Percentiles rank a stretch among this genome's conserved stretches.
These are phyloP conservation scores for Caranx ignobilis DNA, from an alignment of 2,113 vertebrate species.

Conservation along the genomic window DNA sequence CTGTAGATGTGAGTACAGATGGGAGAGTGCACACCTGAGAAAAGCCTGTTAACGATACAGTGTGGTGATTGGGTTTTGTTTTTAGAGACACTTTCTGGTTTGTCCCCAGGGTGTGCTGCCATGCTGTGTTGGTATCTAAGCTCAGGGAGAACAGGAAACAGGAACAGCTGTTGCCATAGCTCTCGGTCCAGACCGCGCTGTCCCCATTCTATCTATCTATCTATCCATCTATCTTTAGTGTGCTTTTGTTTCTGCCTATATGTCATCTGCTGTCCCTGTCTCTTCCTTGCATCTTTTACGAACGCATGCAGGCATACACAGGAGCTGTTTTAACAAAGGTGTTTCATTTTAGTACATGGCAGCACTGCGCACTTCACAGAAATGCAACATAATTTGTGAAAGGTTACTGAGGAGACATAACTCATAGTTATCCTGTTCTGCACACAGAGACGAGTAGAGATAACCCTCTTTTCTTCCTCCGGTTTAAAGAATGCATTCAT, in stretches of 20 bases:
- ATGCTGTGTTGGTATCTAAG: slow-evolving; percentile 59
- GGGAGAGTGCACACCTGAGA: slow-evolving; percentile 70
- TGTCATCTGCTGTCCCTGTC: slow-evolving; percentile 11
- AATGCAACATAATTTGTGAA: neutral
- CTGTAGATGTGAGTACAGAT: slow-evolving; percentile 73
- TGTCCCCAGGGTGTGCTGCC: slow-evolving; percentile 64
- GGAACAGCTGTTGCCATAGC: slow-evolving; percentile 75
- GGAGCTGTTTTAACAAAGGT: neutral
- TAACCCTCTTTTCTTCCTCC: slow-evolving; percentile 17
- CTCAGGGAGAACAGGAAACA: slow-evolving; percentile 64
- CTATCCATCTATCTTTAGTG: slow-evolving; percentile 59
- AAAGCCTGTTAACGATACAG: slow-evolving; percentile 68
- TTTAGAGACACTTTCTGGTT: slow-evolving; percentile 65
- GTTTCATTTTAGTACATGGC: neutral
- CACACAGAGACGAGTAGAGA: neutral
- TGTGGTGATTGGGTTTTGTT: slow-evolving; percentile 72
- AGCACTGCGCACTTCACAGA: neutral
- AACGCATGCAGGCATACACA: slow-evolving; percentile 14
- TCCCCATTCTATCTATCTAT: slow-evolving; percentile 73
- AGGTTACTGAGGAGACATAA: neutral
- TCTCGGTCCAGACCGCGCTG: slow-evolving; percentile 63
- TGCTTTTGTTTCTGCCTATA: slow-evolving; percentile 41
- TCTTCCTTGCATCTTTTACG: slow-evolving; percentile 10
- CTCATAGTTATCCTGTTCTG: neutral
- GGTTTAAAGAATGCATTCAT: neutral